These are phyloP conservation scores for Buphagus erythrorhynchus DNA, from an alignment of 2,797 vertebrate species.

Conservation along the genomic window DNA sequence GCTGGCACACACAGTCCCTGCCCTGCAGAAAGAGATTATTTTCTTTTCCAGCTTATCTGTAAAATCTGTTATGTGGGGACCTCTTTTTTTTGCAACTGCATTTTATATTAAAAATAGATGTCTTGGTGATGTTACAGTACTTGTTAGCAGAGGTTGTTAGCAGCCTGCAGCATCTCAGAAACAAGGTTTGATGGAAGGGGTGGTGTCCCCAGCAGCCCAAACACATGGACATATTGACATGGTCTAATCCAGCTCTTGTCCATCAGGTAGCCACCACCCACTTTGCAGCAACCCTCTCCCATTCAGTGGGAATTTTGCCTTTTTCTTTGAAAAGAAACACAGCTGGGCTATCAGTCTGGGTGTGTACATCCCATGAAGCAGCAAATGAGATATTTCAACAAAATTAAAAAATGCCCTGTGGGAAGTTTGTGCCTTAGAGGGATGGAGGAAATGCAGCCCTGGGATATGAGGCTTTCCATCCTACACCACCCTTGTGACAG, in stretches of 20 bases:
- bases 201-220: not conserved
- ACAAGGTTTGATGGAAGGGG: not conserved
- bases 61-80: not conserved
- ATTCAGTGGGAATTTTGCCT: not conserved
- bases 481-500: not conserved
- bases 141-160: not conserved
- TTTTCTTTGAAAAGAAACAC: not conserved
- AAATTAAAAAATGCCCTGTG: not conserved
- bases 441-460: not conserved
- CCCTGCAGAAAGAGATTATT: not conserved
- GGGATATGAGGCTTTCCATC: not conserved
- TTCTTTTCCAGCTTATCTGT: slow-evolving; percentile 15
- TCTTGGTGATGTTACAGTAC: rapidly evolving
- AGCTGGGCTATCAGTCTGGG: not conserved
- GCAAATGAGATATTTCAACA: not conserved
- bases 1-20: not conserved
- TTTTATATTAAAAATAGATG: slow-evolving; percentile 8
- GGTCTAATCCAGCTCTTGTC: not conserved
- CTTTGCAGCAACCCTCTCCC: not conserved
- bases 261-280: not conserved
- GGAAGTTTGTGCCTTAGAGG: not conserved
- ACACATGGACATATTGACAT: not conserved
- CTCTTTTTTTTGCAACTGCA: not conserved
- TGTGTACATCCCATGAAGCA: not conserved
- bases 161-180: not conserved